phyloP scores from a whole-genome alignment of 2,797 vertebrate genomes.

The Scolopax bukidnonensis region DNA sequence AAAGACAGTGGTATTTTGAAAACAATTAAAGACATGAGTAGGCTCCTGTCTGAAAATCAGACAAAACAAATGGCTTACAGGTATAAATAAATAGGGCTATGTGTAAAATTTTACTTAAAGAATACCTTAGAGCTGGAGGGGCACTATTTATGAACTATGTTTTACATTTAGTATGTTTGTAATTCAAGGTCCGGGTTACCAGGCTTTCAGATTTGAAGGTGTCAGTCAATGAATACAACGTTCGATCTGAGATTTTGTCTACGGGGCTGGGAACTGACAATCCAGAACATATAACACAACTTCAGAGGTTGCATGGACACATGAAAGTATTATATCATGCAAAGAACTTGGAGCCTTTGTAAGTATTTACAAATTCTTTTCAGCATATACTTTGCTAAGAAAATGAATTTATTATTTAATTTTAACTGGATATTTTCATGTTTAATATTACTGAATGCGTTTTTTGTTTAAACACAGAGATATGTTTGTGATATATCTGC shows the following conservation, averaged over 20 bases:
- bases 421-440: neutral
- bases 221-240: slow-evolving; percentile 73
- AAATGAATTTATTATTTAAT: neutral
- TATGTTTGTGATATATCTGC: neutral
- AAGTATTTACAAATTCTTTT: slow-evolving; percentile 15
- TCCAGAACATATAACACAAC: slow-evolving; percentile 66
- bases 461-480: neutral
- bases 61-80: neutral
- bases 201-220: slow-evolving; percentile 70
- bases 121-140: neutral
- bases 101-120: neutral
- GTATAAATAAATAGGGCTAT: rapidly evolving
- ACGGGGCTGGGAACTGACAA: slow-evolving; percentile 79
- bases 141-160: neutral
- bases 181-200: slow-evolving; percentile 74
- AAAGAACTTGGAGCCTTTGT: slow-evolving; percentile 36
- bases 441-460: neutral
- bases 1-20: neutral
- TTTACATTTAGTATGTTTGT: neutral
- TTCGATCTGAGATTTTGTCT: slow-evolving; percentile 78
- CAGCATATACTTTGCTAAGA: neutral
- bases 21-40: neutral
- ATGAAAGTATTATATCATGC: neutral
- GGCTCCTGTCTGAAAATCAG: neutral
- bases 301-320: slow-evolving; percentile 55